These are phyloP conservation scores for Astur gentilis DNA, from an alignment of 2,113 vertebrate genomes.

Conservation along the genomic window DNA sequence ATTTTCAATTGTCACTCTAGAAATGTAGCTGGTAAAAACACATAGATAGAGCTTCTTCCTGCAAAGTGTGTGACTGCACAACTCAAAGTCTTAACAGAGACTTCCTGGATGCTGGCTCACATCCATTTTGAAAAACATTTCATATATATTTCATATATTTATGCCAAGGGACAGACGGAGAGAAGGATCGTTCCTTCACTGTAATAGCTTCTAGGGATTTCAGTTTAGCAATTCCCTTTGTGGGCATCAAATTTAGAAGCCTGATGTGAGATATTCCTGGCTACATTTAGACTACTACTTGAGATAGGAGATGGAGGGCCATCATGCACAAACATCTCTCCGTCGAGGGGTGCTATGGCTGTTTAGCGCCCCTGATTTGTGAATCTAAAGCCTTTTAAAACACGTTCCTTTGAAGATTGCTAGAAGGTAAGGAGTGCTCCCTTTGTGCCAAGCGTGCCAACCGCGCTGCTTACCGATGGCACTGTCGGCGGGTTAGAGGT, in stretches of 20 bases:
- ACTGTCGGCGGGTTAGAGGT: background rate
- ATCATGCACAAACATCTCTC: background rate
- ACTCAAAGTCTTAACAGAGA: background rate
- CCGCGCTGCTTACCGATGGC: background rate
- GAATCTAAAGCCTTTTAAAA: background rate
- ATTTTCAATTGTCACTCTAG: background rate
- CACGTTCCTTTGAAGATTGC: background rate
- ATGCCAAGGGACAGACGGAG: background rate
- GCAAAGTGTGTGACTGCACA: background rate
- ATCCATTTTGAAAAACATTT: background rate
- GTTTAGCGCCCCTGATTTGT: background rate
- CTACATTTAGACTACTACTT: background rate
- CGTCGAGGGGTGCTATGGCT: background rate
- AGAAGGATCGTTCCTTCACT: background rate
- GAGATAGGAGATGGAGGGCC: background rate
- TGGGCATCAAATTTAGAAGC: background rate
- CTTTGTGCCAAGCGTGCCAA: accelerated
- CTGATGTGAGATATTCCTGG: background rate
- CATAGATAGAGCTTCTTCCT: background rate
- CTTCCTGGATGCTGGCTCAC: background rate
- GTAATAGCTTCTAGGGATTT: background rate
- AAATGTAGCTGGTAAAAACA: background rate
- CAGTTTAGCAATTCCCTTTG: background rate
- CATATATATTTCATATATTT: background rate
- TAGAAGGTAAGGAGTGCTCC: background rate